Base-by-base conservation (phyloP, 2,888 invertebrate species). In the Drosophila koepferae region DNA sequence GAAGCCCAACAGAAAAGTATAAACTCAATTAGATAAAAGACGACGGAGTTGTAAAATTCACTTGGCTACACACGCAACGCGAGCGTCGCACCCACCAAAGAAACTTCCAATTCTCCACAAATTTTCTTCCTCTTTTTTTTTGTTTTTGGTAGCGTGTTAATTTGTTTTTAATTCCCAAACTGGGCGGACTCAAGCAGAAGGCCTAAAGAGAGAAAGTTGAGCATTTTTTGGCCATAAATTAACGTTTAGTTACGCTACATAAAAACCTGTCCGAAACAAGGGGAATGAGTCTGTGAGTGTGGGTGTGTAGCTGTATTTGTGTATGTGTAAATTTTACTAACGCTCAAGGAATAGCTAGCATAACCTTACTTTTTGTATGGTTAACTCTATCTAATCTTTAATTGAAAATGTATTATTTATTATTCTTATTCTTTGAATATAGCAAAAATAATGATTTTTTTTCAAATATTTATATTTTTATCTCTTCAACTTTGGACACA, bases 191-290 rank as follows among this genome's bases (percentile, higher is more conserved):
- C 67, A 60, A 53, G 74, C 71, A 48, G 54, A 67, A 54, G 69
- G 59, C 48, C 77, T 44, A 60, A 51, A 56, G 40, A 70, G 67
- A 72, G 77, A 80, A 76, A 82, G 76, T 76, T 48, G 58, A 53
- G 69, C 58, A 58, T 67, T 71, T 67, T 54, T 71, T 67, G 63
- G 61, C 67, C 80, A 87, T 87, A 87, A 87, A 87, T 87, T 89
- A 81, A 77, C 82, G 74, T 87, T 87, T 87, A 89, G 86, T 83
- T 77, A 87, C 89, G 87, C 75, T 74, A 85, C 85, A 89, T 89
- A 87, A 89, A 85, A 89, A 83, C 80, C 77, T 80, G 86, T 81
- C 77, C 56, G 61, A 61, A 54, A 54, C 65, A 68, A 72, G 75
- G 63, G 34, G 18, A 54, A 62, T 51, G 14, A 53, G 18, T 41